phyloP scores from a whole-genome alignment of 2,888 invertebrate genomes.

The Timema podura region DNA sequence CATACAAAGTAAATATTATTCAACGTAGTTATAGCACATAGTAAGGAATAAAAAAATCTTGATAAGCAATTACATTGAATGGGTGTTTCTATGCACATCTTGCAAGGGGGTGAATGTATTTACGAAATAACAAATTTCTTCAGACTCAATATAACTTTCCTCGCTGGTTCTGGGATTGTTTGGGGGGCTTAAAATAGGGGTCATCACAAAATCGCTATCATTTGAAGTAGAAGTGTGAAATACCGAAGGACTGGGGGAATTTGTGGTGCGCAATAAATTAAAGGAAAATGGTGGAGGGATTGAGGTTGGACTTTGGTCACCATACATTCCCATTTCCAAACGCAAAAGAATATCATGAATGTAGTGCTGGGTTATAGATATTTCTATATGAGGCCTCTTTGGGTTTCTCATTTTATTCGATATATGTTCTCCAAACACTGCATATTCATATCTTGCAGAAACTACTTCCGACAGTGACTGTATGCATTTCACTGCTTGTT shows the following conservation, averaged over 20 bases:
- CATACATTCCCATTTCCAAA: not conserved
- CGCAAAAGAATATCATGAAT: not conserved
- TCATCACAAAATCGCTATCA: too few relatives aligned
- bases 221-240: too few relatives aligned
- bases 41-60: too few relatives aligned
- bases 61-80: too few relatives aligned
- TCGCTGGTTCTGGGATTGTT: too few relatives aligned
- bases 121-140: too few relatives aligned
- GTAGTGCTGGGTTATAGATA: not conserved
- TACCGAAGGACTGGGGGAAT: too few relatives aligned
- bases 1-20: too few relatives aligned
- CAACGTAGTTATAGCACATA: too few relatives aligned
- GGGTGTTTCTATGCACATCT: not conserved
- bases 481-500: conserved; percentile 10
- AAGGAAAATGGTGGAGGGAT: not conserved
- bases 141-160: too few relatives aligned
- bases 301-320: not conserved
- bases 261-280: not conserved
- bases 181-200: too few relatives aligned
- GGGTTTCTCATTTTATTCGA: conserved; percentile 7
- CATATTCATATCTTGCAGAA: not conserved
- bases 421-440: conserved; percentile 1
- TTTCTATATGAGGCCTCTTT: conserved; percentile 1
- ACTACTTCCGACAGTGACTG: not conserved
- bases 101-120: not conserved